These are phyloP conservation scores for Bubalus kerabau DNA, from an alignment of 2,113 vertebrate genomes.

Conservation along the genomic window DNA sequence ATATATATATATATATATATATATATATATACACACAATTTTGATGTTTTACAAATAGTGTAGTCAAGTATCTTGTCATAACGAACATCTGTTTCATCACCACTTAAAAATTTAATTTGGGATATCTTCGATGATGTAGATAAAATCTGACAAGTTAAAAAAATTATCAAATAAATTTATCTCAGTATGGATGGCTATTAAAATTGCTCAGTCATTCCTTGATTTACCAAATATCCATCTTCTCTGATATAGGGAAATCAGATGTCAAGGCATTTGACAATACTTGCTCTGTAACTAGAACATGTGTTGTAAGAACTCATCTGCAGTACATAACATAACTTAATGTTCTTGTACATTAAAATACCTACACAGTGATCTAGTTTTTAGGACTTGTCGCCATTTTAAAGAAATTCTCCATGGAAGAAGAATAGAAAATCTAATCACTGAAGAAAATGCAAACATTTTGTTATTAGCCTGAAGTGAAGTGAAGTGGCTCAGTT, in stretches of 20 bases:
- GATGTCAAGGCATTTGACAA: constrained; percentile 45
- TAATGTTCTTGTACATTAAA: constrained; percentile 15
- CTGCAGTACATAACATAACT: neutral
- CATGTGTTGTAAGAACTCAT: constrained; percentile 9
- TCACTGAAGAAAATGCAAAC: constrained; percentile 2
- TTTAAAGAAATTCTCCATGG: constrained; percentile 36
- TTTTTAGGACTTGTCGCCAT: neutral
- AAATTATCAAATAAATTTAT: neutral
- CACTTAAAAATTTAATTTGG: neutral
- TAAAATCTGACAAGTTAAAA: neutral
- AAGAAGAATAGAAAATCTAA: neutral
- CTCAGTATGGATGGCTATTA: neutral
- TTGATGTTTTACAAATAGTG: neutral
- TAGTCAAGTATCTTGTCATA: neutral
- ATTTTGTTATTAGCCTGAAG: neutral
- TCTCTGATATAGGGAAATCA: neutral
- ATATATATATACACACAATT: neutral
- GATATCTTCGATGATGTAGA: neutral
- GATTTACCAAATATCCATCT: neutral
- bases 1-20: too few relatives aligned
- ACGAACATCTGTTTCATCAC: neutral
- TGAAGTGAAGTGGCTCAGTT: neutral
- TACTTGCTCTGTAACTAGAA: neutral
- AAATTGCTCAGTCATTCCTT: neutral
- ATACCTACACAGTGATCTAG: constrained; percentile 33